phyloP scores from a whole-genome alignment of 2,888 invertebrate species.

The Drosophila leonis region DNA sequence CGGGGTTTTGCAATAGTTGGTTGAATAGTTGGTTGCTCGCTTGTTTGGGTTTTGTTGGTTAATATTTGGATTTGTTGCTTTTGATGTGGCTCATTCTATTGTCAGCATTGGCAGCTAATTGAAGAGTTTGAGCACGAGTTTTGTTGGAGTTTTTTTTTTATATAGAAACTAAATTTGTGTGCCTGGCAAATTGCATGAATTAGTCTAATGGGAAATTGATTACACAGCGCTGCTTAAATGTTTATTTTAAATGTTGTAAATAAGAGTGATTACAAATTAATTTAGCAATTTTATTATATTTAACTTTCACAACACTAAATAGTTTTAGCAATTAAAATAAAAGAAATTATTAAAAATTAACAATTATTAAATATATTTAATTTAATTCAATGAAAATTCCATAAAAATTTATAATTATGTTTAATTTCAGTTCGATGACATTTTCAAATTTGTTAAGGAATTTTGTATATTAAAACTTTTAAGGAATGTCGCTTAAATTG shows the following conservation, averaged over 20 bases:
- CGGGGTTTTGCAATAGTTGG: conserved; percentile 35
- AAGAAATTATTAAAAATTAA: not conserved
- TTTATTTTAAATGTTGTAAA: conserved; percentile 1
- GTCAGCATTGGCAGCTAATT: conserved; percentile 29
- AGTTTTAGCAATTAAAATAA: not conserved
- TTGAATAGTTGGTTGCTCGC: conserved; percentile 10
- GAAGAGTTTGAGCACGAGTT: conserved; percentile 9
- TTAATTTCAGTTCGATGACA: not conserved
- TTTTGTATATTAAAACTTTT: not conserved
- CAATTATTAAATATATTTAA: not conserved
- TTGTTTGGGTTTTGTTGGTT: conserved; percentile 27
- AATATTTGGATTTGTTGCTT: conserved; percentile 51
- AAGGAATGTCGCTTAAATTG: not conserved
- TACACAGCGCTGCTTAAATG: conserved; percentile 10
- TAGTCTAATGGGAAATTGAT: conserved; percentile 15
- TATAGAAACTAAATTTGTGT: conserved; percentile 1
- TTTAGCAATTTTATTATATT: not conserved
- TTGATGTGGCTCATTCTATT: conserved; percentile 52
- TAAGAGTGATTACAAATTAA: not conserved
- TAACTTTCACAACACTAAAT: not conserved
- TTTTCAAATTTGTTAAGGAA: not conserved
- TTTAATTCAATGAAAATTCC: no score
- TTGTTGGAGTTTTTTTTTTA: conserved; percentile 11
- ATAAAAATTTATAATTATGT: not conserved
- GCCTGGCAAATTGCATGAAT: conserved; percentile 25